Evolutionary conservation across 2,888 invertebrate species (phyloP).

Genomic region (Calliopum simillimum): DNA sequence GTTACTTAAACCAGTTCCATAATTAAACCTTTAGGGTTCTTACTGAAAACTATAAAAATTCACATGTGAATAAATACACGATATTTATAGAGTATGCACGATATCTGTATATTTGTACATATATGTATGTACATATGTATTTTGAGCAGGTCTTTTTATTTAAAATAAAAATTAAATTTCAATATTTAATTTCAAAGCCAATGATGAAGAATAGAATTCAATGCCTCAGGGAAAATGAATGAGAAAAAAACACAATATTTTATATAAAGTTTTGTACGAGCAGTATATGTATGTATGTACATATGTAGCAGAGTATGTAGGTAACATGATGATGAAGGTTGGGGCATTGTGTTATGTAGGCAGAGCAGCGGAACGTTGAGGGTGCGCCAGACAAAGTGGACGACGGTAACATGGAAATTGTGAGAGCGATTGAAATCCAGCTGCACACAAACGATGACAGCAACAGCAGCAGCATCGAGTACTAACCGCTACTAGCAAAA

Average conservation of each 20-base stretch:
- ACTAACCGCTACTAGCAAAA: conserved; percentile 50
- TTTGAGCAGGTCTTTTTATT: conserved; percentile 45
- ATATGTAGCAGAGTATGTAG: conserved; percentile 4
- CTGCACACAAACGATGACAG: conserved; percentile 31
- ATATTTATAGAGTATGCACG: too few species aligned
- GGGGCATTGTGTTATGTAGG: too few species aligned
- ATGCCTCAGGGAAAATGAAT: conserved; percentile 43
- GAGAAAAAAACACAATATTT: neutral
- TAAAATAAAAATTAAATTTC: conserved; percentile 35
- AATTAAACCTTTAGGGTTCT: too few species aligned
- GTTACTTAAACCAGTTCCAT: too few species aligned
- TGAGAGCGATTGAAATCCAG: conserved; percentile 16
- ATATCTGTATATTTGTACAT: conserved; percentile 43
- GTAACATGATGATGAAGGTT: too few species aligned
- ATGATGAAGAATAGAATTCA: conserved; percentile 43
- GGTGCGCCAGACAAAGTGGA: conserved; percentile 7
- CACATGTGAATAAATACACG: too few species aligned
- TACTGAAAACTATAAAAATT: too few species aligned
- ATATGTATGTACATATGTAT: conserved; percentile 45
- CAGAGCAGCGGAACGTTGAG: too few species aligned
- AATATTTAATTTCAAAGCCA: conserved; percentile 18
- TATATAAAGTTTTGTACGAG: neutral
- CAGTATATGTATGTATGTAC: neutral
- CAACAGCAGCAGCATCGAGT: conserved; percentile 28
- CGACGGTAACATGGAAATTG: neutral